These are phyloP conservation scores for Rhynchotus rufescens DNA, from an alignment of 2,797 vertebrate genomes.

Conservation along the genomic window DNA sequence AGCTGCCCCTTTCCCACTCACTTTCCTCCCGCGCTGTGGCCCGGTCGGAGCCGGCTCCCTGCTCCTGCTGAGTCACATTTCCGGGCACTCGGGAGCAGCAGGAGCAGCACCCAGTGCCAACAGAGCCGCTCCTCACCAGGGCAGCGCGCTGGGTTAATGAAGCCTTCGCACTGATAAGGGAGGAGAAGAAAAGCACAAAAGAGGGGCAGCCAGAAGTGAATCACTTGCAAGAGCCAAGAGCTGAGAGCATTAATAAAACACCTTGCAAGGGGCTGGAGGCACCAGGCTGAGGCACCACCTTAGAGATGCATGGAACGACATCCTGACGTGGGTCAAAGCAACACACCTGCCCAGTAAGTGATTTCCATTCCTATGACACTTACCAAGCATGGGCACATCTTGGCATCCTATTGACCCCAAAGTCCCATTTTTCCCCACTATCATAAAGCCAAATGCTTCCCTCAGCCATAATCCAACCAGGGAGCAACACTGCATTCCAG, in stretches of 20 bases:
- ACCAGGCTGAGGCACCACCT: not conserved
- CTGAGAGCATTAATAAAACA: not conserved
- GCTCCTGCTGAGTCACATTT: not conserved
- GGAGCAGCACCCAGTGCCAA: not conserved
- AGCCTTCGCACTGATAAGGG: rapidly evolving
- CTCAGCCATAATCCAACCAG: not conserved
- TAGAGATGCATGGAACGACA: not conserved
- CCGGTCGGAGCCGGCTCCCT: not conserved
- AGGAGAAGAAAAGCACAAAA: not conserved
- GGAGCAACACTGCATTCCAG: not conserved
- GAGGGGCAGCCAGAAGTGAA: not conserved
- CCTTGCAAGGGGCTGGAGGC: not conserved
- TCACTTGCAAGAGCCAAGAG: not conserved
- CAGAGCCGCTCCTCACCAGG: not conserved
- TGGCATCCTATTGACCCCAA: not conserved
- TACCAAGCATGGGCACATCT: not conserved
- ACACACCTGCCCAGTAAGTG: not conserved
- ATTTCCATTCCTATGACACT: not conserved
- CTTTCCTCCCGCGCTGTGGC: not conserved
- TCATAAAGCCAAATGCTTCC: not conserved
- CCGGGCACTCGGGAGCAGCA: not conserved
- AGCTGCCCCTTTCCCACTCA: not conserved
- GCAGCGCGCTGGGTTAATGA: rapidly evolving
- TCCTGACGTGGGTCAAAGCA: not conserved
- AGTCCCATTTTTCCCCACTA: rapidly evolving